Conservation (phyloP, 2,113 vertebrate species). For the Nymphicus hollandicus region DNA sequence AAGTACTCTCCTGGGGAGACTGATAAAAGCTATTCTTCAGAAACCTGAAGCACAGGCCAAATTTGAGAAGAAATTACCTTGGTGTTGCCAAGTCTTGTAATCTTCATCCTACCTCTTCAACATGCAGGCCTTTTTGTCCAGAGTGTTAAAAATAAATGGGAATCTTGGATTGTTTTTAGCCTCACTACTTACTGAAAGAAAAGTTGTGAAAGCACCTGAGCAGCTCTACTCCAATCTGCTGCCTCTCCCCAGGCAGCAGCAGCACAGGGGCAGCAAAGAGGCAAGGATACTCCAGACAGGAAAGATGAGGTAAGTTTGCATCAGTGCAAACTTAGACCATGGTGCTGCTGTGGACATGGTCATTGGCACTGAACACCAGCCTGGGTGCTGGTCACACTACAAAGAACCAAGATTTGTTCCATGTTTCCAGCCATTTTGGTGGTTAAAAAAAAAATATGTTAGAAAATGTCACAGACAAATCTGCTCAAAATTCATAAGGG, state of each 20-base stretch:
- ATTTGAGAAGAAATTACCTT: not conserved
- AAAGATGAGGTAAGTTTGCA: not conserved
- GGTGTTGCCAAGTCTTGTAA: not conserved
- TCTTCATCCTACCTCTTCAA: not conserved
- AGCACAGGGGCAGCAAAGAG: not conserved
- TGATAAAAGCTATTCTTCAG: slow-evolving; percentile 9
- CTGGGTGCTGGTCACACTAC: not conserved
- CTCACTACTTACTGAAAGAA: not conserved
- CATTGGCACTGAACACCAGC: not conserved
- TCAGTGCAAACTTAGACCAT: not conserved
- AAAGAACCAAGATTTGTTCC: not conserved
- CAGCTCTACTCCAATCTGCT: not conserved
- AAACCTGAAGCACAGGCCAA: not conserved
- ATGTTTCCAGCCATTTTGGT: not conserved
- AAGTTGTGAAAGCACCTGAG: not conserved
- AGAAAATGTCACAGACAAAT: not conserved
- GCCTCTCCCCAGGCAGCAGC: not conserved
- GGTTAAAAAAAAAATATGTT: not conserved
- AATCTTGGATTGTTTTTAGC: not conserved
- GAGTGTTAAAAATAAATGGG: not conserved
- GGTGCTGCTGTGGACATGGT: not conserved
- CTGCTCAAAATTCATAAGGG: not conserved
- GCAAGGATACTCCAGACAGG: not conserved
- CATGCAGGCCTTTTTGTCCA: not conserved
- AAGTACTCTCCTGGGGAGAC: not conserved